Percentiles rank a stretch among this genome's conserved stretches.
Conservation (phyloP, 2,113 vertebrate genomes). For the Vireo altiloquus region DNA sequence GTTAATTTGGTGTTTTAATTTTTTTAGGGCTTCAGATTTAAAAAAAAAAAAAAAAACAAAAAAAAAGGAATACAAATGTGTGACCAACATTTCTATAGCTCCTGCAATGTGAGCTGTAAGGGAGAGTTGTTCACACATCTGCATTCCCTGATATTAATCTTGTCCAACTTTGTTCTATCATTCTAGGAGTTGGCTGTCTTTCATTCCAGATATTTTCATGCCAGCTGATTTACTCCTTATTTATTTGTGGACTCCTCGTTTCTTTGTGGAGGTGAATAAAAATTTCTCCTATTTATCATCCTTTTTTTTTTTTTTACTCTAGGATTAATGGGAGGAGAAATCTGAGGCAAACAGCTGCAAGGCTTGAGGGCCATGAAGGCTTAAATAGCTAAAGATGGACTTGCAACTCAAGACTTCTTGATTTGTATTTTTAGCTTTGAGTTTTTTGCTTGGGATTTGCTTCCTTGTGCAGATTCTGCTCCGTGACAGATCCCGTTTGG, state of each 20-base stretch:
- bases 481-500: fast-evolving
- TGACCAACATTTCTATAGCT: not conserved
- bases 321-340: not conserved
- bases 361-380: not conserved
- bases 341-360: not conserved
- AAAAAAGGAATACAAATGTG: not conserved
- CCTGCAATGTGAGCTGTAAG: fast-evolving
- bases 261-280: not conserved
- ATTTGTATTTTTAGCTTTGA: not conserved
- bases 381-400: not conserved
- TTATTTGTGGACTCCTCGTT: not conserved
- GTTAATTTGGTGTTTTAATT: not conserved
- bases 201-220: not conserved
- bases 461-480: not conserved
- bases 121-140: not conserved
- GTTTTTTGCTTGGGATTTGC: not conserved
- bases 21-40: not conserved
- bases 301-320: not conserved
- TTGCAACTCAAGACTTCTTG: not conserved
- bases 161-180: not conserved
- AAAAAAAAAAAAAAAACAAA: not conserved
- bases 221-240: not conserved
- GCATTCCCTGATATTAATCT: not conserved
- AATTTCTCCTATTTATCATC: not conserved
- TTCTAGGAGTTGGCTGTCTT: not conserved